These are phyloP conservation scores for Calephelis perditalis DNA, from an alignment of 2,888 invertebrate species.

Conservation along the genomic window DNA sequence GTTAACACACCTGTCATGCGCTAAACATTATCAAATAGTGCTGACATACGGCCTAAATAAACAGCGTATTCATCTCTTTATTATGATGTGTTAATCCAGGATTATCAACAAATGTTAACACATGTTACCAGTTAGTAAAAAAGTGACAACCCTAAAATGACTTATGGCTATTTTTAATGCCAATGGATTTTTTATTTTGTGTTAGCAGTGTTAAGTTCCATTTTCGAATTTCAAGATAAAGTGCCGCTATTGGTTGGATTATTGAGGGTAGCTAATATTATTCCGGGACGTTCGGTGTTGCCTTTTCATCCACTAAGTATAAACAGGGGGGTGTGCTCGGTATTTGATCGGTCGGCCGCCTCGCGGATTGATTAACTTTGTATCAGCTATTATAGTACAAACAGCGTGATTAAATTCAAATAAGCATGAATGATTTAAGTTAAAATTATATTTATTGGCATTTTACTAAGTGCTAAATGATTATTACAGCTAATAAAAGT, in stretches of 20 bases:
- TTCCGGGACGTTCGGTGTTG: constrained; percentile 76
- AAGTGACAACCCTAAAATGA: constrained; percentile 42
- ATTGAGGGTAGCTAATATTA: constrained; percentile 77
- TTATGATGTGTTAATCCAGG: constrained; percentile 77
- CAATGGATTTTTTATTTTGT: constrained; percentile 41
- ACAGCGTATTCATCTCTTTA: constrained; percentile 74
- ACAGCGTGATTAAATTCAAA: constrained; percentile 32
- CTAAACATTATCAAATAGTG: constrained; percentile 61
- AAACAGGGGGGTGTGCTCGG: constrained; percentile 75
- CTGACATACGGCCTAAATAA: constrained; percentile 72
- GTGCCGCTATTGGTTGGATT: constrained; percentile 62
- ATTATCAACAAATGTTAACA: constrained; percentile 78
- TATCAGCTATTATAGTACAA: constrained; percentile 46
- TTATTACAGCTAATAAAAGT: no score
- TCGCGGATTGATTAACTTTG: constrained; percentile 68
- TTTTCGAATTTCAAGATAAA: constrained; percentile 36
- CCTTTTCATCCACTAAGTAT: constrained; percentile 77
- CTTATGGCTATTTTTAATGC: constrained; percentile 27
- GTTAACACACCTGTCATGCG: constrained; percentile 63
- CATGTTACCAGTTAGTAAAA: constrained; percentile 77
- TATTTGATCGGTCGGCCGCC: constrained; percentile 65
- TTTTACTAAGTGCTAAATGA: no score
- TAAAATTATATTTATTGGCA: background rate
- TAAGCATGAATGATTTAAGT: constrained; percentile 21
- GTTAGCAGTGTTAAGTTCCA: constrained; percentile 36